Percentiles rank a stretch among this genome's conserved stretches.
phyloP scores from a whole-genome alignment of 2,888 invertebrate genomes.

The Aphelenchoides bicaudatus region DNA sequence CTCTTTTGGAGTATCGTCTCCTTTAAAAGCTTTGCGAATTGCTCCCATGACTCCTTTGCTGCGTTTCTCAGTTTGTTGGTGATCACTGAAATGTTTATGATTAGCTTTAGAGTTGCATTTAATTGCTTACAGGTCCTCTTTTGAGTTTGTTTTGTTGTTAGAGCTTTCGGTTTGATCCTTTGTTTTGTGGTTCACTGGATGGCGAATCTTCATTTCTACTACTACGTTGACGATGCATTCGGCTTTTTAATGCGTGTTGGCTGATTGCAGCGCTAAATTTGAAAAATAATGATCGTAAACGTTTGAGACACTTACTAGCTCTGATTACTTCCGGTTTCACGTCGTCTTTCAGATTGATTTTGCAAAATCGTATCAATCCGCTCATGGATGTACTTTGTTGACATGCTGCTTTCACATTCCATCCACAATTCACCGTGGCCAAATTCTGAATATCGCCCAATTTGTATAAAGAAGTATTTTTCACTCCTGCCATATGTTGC shows the following conservation, averaged over 20 bases:
- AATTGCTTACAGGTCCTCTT: neutral
- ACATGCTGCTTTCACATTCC: constrained; percentile 23
- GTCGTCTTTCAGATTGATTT: constrained; percentile 33
- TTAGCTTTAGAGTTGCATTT: neutral
- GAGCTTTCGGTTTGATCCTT: too few species aligned
- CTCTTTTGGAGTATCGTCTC: neutral
- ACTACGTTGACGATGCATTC: constrained; percentile 31
- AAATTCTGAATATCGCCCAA: constrained; percentile 36
- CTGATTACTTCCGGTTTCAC: constrained; percentile 31
- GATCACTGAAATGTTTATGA: too few species aligned
- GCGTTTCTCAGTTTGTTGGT: constrained; percentile 1
- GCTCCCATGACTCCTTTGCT: neutral
- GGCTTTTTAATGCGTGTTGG: constrained; percentile 33
- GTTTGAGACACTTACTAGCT: constrained; percentile 28
- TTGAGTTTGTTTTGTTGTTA: neutral
- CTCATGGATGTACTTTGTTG: constrained; percentile 36
- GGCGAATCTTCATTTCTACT: neutral
- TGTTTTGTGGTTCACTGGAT: too few species aligned
- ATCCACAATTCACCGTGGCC: constrained; percentile 37
- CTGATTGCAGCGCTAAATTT: constrained; percentile 30
- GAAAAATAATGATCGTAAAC: neutral
- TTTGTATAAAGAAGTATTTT: constrained; percentile 34
- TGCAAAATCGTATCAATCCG: constrained; percentile 26
- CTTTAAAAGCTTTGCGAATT: neutral
- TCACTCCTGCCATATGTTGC: constrained; percentile 39